Percentiles rank a stretch among this genome's conserved stretches.
Conservation (phyloP, 2,888 invertebrate species). For the Spialia ferax region DNA sequence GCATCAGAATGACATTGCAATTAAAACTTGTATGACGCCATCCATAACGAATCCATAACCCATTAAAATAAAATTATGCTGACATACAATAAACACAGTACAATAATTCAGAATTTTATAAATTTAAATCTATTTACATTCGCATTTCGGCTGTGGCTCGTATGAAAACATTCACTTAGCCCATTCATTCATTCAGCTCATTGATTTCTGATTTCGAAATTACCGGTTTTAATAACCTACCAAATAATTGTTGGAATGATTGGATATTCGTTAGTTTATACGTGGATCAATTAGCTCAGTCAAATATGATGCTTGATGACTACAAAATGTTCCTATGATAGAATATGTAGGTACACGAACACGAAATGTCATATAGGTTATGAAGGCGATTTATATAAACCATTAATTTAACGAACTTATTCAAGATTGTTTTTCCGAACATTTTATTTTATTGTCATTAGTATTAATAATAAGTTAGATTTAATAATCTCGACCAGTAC, state of each 20-base stretch:
- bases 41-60: conserved; percentile 31
- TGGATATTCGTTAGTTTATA: conserved; percentile 19
- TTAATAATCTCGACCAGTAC: no score
- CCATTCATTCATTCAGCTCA: conserved; percentile 34
- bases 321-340: background rate
- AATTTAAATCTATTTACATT: conserved; percentile 35
- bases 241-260: conserved; percentile 31
- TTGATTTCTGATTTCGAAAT: conserved; percentile 36
- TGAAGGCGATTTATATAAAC: no score
- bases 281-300: conserved; percentile 17
- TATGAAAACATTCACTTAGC: conserved; percentile 38
- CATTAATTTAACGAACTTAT: no score
- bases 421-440: no score
- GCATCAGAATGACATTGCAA: conserved; percentile 37
- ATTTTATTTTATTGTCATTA: no score
- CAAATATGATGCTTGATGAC: background rate
- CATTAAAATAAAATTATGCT: conserved; percentile 44
- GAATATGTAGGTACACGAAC: background rate
- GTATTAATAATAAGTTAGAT: no score
- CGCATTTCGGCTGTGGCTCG: conserved; percentile 27
- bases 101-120: conserved; percentile 19
- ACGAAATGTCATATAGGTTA: no score
- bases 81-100: conserved; percentile 45
- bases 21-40: conserved; percentile 45
- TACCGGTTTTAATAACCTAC: conserved; percentile 37